Evolutionary conservation across 2,888 invertebrate genomes (phyloP).

Genomic region (Byasa hedistus): DNA sequence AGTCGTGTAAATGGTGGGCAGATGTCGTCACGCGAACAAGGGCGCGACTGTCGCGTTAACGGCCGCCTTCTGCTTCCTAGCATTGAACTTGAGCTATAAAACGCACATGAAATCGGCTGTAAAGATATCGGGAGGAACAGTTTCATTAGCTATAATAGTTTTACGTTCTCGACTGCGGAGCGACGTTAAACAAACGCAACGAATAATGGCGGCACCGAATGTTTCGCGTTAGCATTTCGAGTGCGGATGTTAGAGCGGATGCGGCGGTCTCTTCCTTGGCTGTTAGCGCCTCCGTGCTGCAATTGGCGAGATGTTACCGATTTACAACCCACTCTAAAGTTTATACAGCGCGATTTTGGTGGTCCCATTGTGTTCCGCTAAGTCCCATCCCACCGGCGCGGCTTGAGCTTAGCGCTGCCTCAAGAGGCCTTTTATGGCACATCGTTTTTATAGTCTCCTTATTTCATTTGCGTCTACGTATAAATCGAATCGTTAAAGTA

Average conservation of each 20-base stretch:
- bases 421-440: conserved; percentile 62
- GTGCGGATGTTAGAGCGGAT: conserved; percentile 77
- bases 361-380: conserved; percentile 73
- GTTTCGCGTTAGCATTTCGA: conserved; percentile 51
- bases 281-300: conserved; percentile 77
- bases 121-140: conserved; percentile 56
- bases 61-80: conserved; percentile 49
- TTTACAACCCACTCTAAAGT: conserved; percentile 74
- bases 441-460: conserved; percentile 62
- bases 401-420: conserved; percentile 55
- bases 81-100: conserved; percentile 77
- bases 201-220: conserved; percentile 36
- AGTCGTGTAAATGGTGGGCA: conserved; percentile 54
- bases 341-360: conserved; percentile 73
- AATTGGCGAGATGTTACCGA: conserved; percentile 76
- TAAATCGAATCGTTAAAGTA: conserved; percentile 56
- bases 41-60: conserved; percentile 56
- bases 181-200: conserved; percentile 31
- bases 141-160: conserved; percentile 52
- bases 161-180: conserved; percentile 34
- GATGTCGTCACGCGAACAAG: conserved; percentile 60
- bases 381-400: conserved; percentile 52
- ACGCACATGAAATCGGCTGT: conserved; percentile 71
- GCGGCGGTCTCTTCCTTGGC: conserved; percentile 57
- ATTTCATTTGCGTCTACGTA: conserved; percentile 63